Evolutionary conservation across 2,797 vertebrate genomes (phyloP), one percentile per base, ranked within the genome.

Genomic region (Chelmon rostratus): DNA sequence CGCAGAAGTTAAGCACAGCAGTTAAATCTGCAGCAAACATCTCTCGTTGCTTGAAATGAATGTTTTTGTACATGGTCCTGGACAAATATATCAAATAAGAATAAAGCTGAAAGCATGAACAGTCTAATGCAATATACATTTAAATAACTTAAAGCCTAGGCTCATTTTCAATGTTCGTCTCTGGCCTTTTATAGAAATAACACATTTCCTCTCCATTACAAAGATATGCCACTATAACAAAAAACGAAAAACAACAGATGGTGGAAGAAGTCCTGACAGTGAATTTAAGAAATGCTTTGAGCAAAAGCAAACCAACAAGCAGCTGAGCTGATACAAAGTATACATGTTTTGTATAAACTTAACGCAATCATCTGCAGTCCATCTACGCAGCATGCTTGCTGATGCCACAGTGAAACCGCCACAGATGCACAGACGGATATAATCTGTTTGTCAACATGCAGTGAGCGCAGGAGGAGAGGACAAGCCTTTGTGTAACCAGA

Each of bases 401-500:
- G 18, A 72, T 19, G 33, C 19, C 64, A 44, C 57, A 81, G 49
- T 65, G 33, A 68, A 79, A 44, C n/a, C 31, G 40, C 38, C 35
- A 54, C 80, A 70, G 31, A 54, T 5, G 4, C 35, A 54, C 80
- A 70, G 31, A 54, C 5, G 4, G 52, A 78, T 65, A 52, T 82
- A 86, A 89, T 89, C 77, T 44, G 70, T 66, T 73, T 65, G 68
- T 76, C 38, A 33, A 12, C 23, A 18, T 25, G 40, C 79, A 67
- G 63, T 28, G 49, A 25, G 15, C 15, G 52, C 73, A 74, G 80
- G 23, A 61, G 52, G 54, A 81, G 38, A 25, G 40, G 62, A 33
- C 53, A 1, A 44, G 70, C 23, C 76, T 71, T 75, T 86, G 73
- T 75, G 79, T 65, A 86, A 85, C 50, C 71, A 85, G 82, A 89